A percentile compares a stretch with the other conserved stretches of the same genome.
phyloP scores from a whole-genome alignment of 2,888 invertebrate genomes.

The Marronus borbonicus region DNA sequence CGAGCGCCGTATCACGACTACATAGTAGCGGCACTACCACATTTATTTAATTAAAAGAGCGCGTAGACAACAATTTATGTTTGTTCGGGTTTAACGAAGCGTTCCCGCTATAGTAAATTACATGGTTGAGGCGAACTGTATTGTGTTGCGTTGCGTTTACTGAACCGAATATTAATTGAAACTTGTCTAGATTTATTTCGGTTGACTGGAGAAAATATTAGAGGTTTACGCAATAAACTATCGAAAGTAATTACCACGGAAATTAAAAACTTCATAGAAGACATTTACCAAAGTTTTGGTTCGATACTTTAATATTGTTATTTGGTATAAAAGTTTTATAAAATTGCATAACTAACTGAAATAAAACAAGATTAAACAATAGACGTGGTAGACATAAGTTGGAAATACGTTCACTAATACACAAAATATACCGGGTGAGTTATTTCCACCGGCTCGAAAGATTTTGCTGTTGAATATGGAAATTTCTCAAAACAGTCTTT shows the following conservation, averaged over 20 bases:
- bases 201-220: constrained; percentile 27
- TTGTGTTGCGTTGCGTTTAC: constrained; percentile 46
- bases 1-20: constrained; percentile 40
- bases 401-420: too few species aligned
- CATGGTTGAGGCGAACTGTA: constrained; percentile 37
- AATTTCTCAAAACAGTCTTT: too few species aligned
- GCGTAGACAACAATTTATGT: constrained; percentile 57
- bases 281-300: too few species aligned
- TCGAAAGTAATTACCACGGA: neutral
- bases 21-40: constrained; percentile 35
- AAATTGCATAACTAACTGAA: too few species aligned
- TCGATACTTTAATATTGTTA: too few species aligned
- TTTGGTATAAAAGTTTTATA: too few species aligned
- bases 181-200: constrained; percentile 41
- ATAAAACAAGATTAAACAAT: too few species aligned
- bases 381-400: too few species aligned
- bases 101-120: constrained; percentile 36
- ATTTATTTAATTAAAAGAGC: constrained; percentile 51
- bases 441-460: too few species aligned
- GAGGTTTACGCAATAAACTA: constrained; percentile 9
- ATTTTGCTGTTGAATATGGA: too few species aligned
- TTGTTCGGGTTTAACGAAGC: constrained; percentile 52
- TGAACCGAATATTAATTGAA: constrained; percentile 46
- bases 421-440: too few species aligned
- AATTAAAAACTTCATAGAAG: neutral